A percentile compares a stretch with the other conserved stretches of the same genome.
phyloP scores from a whole-genome alignment of 2,113 vertebrate genomes.

The Bos taurus region ARS-UCD2.0 NC_037336.1:49123001-49123500 shows the following conservation, averaged over 20 bases:
- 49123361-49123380: not conserved
- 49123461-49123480: not conserved
- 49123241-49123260: not conserved
- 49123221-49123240: not conserved
- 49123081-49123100: not conserved
- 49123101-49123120: not conserved
- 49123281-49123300: not conserved
- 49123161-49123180: not conserved
- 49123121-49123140: not conserved
- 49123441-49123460: not conserved
- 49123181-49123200: not conserved
- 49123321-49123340: not conserved
- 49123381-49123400: not conserved
- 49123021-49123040: not conserved
- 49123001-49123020: not conserved
- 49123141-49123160: not conserved
- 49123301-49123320: not conserved
- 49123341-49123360: not conserved
- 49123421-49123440: not conserved
- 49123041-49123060: not conserved
- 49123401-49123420: not conserved
- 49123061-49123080: not conserved
- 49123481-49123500: not conserved
- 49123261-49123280: slow-evolving; percentile 19
- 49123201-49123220: not conserved